Conservation (phyloP, 2,113 vertebrate species). For the Plotosus lineatus region DNA sequence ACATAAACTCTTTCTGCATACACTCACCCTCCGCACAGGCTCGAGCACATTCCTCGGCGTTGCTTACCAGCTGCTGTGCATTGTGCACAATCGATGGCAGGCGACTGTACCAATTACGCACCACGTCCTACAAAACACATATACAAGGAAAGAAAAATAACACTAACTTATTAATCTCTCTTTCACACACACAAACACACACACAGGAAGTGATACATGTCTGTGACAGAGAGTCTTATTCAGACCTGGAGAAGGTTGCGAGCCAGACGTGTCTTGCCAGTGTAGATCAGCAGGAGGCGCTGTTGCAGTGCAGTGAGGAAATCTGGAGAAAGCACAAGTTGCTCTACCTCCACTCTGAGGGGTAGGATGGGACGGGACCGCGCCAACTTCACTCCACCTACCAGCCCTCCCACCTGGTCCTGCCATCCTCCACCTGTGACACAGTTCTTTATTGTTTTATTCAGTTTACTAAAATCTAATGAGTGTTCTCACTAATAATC, state of each 20-base stretch:
- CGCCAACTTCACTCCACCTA: conserved; percentile 88
- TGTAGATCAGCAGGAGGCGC: conserved; percentile 91
- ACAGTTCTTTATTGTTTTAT: background rate
- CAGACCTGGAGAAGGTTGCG: conserved; percentile 93
- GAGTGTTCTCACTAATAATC: background rate
- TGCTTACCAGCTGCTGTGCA: conserved; percentile 75
- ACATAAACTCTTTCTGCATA: background rate
- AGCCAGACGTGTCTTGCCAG: conserved; percentile 91
- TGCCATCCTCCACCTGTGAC: conserved; percentile 92
- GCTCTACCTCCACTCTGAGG: conserved; percentile 83
- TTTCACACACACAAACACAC: background rate
- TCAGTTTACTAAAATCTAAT: background rate
- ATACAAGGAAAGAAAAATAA: background rate
- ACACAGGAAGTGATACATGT: background rate
- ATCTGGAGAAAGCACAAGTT: conserved; percentile 66
- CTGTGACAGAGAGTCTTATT: background rate
- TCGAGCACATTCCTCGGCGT: conserved; percentile 78
- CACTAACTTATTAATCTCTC: background rate
- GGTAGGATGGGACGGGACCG: conserved; percentile 81
- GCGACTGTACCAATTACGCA: conserved; percentile 91
- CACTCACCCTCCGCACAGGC: conserved; percentile 79
- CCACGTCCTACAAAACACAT: conserved; percentile 79
- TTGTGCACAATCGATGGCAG: conserved; percentile 80
- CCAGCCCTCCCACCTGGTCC: conserved; percentile 91
- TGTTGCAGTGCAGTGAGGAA: conserved; percentile 79